Conservation (phyloP, 2,113 vertebrate genomes). For the Myodes glareolus region DNA sequence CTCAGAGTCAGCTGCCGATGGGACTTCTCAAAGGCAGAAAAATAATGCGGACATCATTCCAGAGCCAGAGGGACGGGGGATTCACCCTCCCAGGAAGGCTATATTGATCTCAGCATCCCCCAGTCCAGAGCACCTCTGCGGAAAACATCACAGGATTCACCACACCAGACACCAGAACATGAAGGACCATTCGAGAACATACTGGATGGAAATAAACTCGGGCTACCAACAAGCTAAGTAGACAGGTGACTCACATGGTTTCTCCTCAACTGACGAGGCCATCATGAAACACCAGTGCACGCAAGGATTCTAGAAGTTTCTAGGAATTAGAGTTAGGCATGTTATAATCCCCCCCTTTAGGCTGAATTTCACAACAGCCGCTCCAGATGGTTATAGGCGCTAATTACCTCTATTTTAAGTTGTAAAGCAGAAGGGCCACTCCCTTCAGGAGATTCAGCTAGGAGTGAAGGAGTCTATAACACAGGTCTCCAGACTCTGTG, state of each 20-base stretch:
- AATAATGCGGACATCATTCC: not conserved
- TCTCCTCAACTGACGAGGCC: not conserved
- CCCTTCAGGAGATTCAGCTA: not conserved
- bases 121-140: not conserved
- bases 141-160: not conserved
- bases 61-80: not conserved
- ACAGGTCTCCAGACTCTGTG: not conserved
- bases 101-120: not conserved
- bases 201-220: not conserved
- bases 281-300: not conserved
- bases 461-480: not conserved
- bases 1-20: not conserved
- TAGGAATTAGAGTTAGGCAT: not conserved
- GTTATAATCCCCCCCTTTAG: not conserved
- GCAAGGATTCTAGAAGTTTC: not conserved
- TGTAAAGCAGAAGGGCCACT: not conserved
- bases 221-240: not conserved
- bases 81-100: not conserved
- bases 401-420: constrained; percentile 1
- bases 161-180: not conserved
- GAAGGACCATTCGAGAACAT: not conserved
- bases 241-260: not conserved
- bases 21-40: not conserved
- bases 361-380: not conserved
- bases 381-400: not conserved